Percentiles rank a stretch among this genome's conserved stretches.
These are phyloP conservation scores for Parambassis ranga DNA, from an alignment of 2,797 vertebrate genomes.

Conservation along the genomic window DNA sequence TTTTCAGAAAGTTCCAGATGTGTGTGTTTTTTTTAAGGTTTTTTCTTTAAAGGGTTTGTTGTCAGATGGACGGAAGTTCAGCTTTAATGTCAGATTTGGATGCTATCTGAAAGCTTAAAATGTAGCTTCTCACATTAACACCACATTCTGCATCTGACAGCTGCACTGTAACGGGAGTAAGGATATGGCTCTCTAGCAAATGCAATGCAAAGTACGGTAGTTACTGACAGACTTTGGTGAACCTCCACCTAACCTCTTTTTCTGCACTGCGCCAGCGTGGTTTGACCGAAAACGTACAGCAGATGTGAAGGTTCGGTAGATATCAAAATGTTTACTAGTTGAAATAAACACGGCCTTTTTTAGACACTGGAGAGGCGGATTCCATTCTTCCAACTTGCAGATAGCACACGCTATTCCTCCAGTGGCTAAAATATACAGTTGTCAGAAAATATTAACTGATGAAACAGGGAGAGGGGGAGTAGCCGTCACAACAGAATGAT, in stretches of 20 bases:
- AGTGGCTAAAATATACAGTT: constrained; percentile 85
- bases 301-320: constrained; percentile 83
- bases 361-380: constrained; percentile 75
- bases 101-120: constrained; percentile 50
- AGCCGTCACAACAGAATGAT: constrained; percentile 73
- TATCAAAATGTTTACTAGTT: constrained; percentile 86
- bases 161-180: constrained; percentile 68
- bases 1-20: not conserved
- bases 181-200: constrained; percentile 42
- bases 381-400: constrained; percentile 74
- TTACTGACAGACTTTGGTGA: constrained; percentile 72
- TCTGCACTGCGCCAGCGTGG: constrained; percentile 65
- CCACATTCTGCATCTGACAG: constrained; percentile 61
- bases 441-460: constrained; percentile 86
- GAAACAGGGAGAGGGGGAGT: constrained; percentile 72
- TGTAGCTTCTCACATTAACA: constrained; percentile 69
- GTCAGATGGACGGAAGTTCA: constrained; percentile 29
- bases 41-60: constrained; percentile 25
- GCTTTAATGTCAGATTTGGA: constrained; percentile 54
- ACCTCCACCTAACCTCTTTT: constrained; percentile 64
- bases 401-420: constrained; percentile 78
- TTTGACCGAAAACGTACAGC: constrained; percentile 79
- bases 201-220: constrained; percentile 48
- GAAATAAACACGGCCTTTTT: constrained; percentile 84
- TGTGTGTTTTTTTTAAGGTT: not conserved